Evolutionary conservation across 2,113 vertebrate genomes (phyloP).

Genomic region (Dasyornis broadbenti): DNA sequence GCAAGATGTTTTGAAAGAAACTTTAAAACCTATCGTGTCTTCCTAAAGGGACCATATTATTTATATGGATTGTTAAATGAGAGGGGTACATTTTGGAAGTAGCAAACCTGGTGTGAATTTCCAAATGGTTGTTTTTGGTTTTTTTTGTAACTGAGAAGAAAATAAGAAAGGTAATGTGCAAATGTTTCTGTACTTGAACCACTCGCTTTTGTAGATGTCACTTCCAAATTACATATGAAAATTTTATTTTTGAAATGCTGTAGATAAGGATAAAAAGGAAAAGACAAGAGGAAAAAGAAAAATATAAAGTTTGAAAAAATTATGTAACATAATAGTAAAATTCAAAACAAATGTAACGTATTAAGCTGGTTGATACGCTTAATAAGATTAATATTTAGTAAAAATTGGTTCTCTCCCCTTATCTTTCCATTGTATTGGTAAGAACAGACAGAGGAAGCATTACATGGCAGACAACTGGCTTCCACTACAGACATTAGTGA

Average conservation of each 20-base stretch:
- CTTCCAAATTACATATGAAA: not conserved
- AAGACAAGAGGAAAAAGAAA: not conserved
- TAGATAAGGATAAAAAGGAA: not conserved
- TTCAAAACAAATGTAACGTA: fast-evolving
- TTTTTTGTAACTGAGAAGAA: not conserved
- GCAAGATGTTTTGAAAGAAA: not conserved
- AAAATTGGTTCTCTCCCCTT: not conserved
- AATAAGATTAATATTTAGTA: not conserved
- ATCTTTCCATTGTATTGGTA: not conserved
- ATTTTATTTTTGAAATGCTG: not conserved
- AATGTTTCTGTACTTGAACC: not conserved
- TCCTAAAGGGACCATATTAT: not conserved
- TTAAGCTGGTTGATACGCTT: not conserved
- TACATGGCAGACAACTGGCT: not conserved
- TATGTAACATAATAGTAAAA: not conserved
- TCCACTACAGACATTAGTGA: not conserved
- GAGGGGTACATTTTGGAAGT: not conserved
- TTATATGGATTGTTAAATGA: not conserved
- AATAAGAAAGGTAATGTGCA: not conserved
- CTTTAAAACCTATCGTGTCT: not conserved
- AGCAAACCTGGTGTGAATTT: not conserved
- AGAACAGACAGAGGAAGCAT: not conserved
- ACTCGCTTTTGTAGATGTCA: not conserved
- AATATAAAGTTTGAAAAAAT: not conserved
- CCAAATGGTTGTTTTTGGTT: not conserved